Evolutionary conservation across 2,888 invertebrate species (phyloP), one percentile per base, ranked within the genome.

Genomic region (Erannis defoliaria): DNA sequence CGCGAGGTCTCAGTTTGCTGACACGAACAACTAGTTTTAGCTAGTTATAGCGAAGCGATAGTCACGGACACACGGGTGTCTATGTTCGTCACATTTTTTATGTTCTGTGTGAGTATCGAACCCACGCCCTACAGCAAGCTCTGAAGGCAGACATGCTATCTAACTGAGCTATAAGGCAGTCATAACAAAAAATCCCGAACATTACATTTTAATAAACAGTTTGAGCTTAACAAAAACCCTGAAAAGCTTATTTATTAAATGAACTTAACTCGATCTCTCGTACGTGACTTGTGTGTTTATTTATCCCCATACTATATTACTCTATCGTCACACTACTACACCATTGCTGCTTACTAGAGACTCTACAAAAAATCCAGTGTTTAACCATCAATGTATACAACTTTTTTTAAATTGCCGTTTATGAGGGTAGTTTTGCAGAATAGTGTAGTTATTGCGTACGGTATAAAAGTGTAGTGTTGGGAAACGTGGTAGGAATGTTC

Each of bases 381-480:
- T 31, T 2, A 19, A 6, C 9, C 31, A 19, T 18, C 31, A 31
- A 12, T 46, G 46, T 16, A 40, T 14, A 9, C 5, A 14, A 10
- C 5, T 19, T n/a, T 45, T 38, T 12, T 0, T 3, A 31, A 33
- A 40, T 14, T 12, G 2, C 10, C 45, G 35, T 1, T 5, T 18
- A 14, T 2, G 16, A 33, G 9, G 37, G 31, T 53, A 40, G 42
- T 38, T 61, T 61, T n/a, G 49, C n/a, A 50, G 40, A 45, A 53
- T 46, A 46, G 58, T 58, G 51, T 60, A 55, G 61, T 61, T 61
- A 55, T 61, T 55, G 48, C 55, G 45, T 26, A 26, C 23, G 54
- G 50, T 35, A 49, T 55, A 59, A 60, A 49, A 60, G 50, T 55
- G 61, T 61, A 61, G 61, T 61, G 61, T 42, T 35, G 49, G 49